Percentiles rank a stretch among this genome's conserved stretches.
Evolutionary conservation across 2,888 invertebrate species (phyloP).

Genomic region (Chrysotoxum bicinctum): DNA sequence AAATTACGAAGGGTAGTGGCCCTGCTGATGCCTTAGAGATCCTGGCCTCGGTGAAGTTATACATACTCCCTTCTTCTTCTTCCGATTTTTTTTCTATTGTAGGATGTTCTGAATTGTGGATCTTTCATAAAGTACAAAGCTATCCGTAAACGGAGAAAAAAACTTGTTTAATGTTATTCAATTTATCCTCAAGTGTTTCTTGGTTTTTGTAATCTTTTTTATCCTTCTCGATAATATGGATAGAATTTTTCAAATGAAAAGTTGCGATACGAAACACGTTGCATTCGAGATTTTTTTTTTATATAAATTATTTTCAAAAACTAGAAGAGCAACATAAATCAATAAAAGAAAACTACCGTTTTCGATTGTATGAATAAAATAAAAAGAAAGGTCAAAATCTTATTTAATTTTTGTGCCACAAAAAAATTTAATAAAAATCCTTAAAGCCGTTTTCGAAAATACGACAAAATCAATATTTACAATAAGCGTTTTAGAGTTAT

Average conservation of each 20-base stretch:
- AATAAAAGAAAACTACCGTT: too few species aligned
- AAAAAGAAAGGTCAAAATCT: too few species aligned
- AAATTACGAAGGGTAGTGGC: slow-evolving; percentile 44
- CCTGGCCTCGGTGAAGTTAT: not conserved
- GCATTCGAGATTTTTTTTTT: not conserved
- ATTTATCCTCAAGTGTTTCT: slow-evolving; percentile 50
- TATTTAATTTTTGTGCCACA: too few species aligned
- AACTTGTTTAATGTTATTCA: slow-evolving; percentile 52
- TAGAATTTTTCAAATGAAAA: slow-evolving; percentile 5
- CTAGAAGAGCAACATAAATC: too few species aligned
- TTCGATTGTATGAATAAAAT: too few species aligned
- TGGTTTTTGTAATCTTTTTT: not conserved
- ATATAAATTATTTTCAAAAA: not conserved
- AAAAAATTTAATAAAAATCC: too few species aligned
- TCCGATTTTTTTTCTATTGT: not conserved
- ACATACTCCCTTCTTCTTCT: not conserved
- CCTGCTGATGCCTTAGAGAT: slow-evolving; percentile 6
- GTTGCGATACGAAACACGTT: not conserved
- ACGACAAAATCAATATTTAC: too few species aligned
- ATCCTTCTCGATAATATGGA: not conserved
- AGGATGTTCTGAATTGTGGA: slow-evolving; percentile 16
- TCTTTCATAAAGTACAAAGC: not conserved
- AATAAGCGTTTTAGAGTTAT: too few species aligned
- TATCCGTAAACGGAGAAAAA: not conserved
- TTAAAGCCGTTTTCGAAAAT: too few species aligned